Percentiles rank a stretch among this genome's conserved stretches.
These are phyloP conservation scores for Desmophyllum pertusum DNA, from an alignment of 92 coral and sea anemone species.

Conservation along the genomic window DNA sequence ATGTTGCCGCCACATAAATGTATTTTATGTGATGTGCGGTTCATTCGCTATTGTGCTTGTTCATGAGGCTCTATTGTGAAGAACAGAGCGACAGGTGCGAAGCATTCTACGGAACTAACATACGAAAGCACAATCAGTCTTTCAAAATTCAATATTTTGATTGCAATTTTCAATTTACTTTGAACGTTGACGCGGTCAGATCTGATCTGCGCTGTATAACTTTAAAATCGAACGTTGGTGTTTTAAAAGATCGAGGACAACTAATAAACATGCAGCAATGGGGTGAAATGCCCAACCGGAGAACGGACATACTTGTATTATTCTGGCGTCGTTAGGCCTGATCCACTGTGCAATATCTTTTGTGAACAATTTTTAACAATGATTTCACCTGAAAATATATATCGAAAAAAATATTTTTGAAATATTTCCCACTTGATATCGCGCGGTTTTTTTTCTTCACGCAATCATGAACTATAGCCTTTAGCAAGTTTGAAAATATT, in stretches of 20 bases:
- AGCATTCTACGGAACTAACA: background rate
- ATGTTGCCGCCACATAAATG: background rate
- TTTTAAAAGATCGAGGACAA: background rate
- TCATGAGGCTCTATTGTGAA: conserved; percentile 27
- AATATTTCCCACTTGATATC: background rate
- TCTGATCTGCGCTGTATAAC: background rate
- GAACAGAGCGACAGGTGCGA: background rate
- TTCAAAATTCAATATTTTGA: background rate
- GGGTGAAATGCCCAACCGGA: too few species aligned
- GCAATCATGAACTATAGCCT: background rate
- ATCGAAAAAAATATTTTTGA: background rate
- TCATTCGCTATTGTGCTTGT: background rate
- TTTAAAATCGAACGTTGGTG: background rate
- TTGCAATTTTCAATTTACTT: conserved; percentile 2
- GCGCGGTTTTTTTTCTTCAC: background rate
- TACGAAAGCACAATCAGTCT: conserved; percentile 19
- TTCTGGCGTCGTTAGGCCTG: background rate
- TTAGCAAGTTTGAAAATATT: background rate
- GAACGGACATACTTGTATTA: background rate
- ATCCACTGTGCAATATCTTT: background rate
- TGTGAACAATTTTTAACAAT: background rate
- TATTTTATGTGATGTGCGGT: conserved; percentile 6
- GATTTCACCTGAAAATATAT: too few species aligned
- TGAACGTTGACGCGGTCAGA: background rate
- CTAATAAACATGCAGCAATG: background rate